Conservation (phyloP, 2,797 vertebrate genomes). For the Adelosebastes latens region DNA sequence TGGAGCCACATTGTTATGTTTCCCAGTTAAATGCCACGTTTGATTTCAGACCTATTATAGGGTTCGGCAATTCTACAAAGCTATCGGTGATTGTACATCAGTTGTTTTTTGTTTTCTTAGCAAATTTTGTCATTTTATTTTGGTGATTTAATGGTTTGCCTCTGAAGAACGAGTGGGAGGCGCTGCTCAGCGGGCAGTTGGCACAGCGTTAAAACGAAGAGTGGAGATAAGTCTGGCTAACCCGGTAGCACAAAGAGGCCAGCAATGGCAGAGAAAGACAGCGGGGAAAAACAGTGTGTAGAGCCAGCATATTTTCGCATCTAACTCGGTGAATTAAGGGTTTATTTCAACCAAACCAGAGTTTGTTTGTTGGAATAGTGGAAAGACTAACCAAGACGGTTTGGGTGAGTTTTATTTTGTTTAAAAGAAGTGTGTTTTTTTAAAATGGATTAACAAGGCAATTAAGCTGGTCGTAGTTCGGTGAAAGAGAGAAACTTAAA, state of each 20-base stretch:
- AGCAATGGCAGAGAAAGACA: neutral
- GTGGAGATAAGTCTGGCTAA: neutral
- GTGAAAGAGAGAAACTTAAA: too few relatives aligned
- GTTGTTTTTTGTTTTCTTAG: neutral
- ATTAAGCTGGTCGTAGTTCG: neutral
- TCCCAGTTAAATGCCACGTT: constrained; percentile 39
- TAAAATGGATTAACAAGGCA: neutral
- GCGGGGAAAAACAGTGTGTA: neutral
- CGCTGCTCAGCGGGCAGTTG: neutral
- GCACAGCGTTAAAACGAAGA: neutral
- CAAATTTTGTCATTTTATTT: neutral
- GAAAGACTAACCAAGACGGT: neutral
- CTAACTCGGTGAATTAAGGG: neutral
- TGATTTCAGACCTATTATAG: constrained; percentile 28
- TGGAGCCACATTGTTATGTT: constrained; percentile 31
- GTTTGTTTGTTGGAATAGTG: neutral
- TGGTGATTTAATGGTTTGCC: neutral
- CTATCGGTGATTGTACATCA: neutral
- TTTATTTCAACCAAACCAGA: neutral
- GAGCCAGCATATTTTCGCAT: neutral
- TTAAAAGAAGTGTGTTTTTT: neutral
- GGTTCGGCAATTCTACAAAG: neutral
- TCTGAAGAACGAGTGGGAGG: neutral
- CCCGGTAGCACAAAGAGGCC: neutral
- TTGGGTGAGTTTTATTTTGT: neutral